A percentile compares a stretch with the other conserved stretches of the same genome.
Evolutionary conservation across 1,140 invertebrate species (phyloP).

Genomic region (Ericerus pela): DNA sequence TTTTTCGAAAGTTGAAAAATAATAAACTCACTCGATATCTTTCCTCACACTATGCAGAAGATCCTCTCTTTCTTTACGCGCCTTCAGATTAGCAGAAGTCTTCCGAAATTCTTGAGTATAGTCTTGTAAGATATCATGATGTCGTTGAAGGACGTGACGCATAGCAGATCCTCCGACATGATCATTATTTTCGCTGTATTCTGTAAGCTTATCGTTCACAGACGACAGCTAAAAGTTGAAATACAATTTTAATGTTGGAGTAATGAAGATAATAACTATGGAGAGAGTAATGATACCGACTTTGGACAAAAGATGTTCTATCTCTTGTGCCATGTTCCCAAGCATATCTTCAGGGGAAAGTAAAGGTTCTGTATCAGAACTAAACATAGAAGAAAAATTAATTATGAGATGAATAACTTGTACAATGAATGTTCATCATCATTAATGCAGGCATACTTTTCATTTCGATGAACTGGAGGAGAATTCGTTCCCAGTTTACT

Average conservation of each 20-base stretch:
- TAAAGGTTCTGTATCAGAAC: conserved; percentile 58
- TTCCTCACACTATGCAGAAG: conserved; percentile 55
- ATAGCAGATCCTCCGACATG: conserved; percentile 52
- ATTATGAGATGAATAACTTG: not conserved
- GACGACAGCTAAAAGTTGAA: conserved; percentile 48
- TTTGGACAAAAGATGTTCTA: conserved; percentile 73
- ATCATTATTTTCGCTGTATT: conserved; percentile 36
- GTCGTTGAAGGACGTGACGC: conserved; percentile 81
- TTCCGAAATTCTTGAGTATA: conserved; percentile 87
- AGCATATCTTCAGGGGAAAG: conserved; percentile 79
- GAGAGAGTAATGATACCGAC: conserved; percentile 40
- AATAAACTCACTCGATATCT: conserved; percentile 45
- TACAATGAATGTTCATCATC: not conserved
- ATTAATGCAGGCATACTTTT: not conserved
- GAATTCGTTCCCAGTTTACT: conserved; percentile 75
- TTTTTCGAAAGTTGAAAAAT: not conserved
- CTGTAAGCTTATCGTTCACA: conserved; percentile 79
- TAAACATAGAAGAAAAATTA: conserved; percentile 16
- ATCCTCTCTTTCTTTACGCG: conserved; percentile 72
- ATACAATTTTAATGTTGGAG: not conserved
- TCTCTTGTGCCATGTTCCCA: conserved; percentile 79
- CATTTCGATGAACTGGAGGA: conserved; percentile 3
- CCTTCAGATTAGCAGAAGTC: conserved; percentile 72
- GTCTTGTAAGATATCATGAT: conserved; percentile 82
- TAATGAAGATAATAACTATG: too few relatives aligned